Conservation (phyloP, 37 sponge, comb jelly and placozoan genomes). For the Diacarnus erythraeanus region DNA sequence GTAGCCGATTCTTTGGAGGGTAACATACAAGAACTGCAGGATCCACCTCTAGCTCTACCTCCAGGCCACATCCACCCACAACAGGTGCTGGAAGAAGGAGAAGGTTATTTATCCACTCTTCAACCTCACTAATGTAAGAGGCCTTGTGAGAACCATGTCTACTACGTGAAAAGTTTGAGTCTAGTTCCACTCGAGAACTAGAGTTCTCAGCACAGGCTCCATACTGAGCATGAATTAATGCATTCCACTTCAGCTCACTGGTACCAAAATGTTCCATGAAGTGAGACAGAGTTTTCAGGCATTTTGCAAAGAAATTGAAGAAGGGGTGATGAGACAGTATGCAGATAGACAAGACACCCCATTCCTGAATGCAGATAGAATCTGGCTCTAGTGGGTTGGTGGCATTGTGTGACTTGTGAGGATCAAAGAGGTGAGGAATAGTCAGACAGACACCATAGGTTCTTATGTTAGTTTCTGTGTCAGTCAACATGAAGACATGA, state of each 20-base stretch:
- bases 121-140: slow-evolving; percentile 23
- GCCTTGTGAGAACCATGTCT: not conserved
- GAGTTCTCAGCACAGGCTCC: not conserved
- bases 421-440: slow-evolving; percentile 46
- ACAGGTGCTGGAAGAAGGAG: slow-evolving; percentile 37
- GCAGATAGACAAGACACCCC: slow-evolving; percentile 62
- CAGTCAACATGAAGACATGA: slow-evolving; percentile 74
- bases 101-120: slow-evolving; percentile 61
- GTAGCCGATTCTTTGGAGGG: slow-evolving; percentile 57
- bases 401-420: not conserved
- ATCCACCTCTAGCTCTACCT: slow-evolving; percentile 74
- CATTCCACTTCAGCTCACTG: slow-evolving; percentile 31
- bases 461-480: slow-evolving; percentile 70
- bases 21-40: slow-evolving; percentile 52
- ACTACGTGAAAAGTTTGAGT: not conserved
- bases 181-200: not conserved
- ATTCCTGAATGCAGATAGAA: slow-evolving; percentile 44
- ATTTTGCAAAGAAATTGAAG: slow-evolving; percentile 61
- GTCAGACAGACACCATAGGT: slow-evolving; percentile 71
- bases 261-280: slow-evolving; percentile 53
- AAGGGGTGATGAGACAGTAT: slow-evolving; percentile 52
- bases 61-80: slow-evolving; percentile 21
- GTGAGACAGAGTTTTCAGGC: slow-evolving; percentile 39
- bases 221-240: slow-evolving; percentile 20
- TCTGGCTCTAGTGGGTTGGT: not conserved